Base-by-base conservation (phyloP, 2,113 vertebrate species). In the Dromiciops gliroides region DNA sequence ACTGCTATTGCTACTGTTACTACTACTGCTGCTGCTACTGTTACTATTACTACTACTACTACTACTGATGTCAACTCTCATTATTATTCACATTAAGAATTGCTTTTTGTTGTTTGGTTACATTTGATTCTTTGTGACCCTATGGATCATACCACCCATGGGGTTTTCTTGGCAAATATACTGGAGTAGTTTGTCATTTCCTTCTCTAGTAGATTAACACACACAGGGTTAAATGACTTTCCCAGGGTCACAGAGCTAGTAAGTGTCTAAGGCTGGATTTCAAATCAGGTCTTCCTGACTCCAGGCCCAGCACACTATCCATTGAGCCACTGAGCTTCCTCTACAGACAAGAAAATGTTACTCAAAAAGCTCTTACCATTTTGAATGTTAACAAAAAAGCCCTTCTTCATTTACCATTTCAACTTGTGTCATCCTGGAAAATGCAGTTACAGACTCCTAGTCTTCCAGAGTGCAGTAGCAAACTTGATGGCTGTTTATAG, bases 321-420 rank as follows among this genome's bases (percentile, higher is more conserved):
- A 67, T 14, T 37, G 60, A 67, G 12, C 11, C 60, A 67, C 12
- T 25, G 25, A 53, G 1, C 53, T 60, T 26, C 31, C 16, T 44
- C n/a, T 44, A 44, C 1, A 83, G n/a, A n/a, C 19, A 83, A 44
- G 44, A 44, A 83, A 83, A 83, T 83, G 37, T 44, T 83, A 44
- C 67, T 83, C 67, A 22, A 83, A 44, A 83, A 75, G 37, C 37
- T 19, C 37, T n/a, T 19, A n/a, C n/a, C 67, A 83, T 44, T 83
- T 83, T 83, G 67, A 83, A 83, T 83, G 37, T 44, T 23, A 44
- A 16, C 2, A 44, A 23, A 50, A 50, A 26, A 53, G 26, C 25
- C 16, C 9, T 37, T 90, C 23, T 92, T 28, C 31, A 22, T 91
- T 50, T 95, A 60, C 94, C 44, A 49, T 91, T 93, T 94, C 47